Evolutionary conservation across 92 coral and sea anemone genomes (phyloP), one percentile per base, ranked within the genome.

Genomic region (Virgularia gustaviana): DNA sequence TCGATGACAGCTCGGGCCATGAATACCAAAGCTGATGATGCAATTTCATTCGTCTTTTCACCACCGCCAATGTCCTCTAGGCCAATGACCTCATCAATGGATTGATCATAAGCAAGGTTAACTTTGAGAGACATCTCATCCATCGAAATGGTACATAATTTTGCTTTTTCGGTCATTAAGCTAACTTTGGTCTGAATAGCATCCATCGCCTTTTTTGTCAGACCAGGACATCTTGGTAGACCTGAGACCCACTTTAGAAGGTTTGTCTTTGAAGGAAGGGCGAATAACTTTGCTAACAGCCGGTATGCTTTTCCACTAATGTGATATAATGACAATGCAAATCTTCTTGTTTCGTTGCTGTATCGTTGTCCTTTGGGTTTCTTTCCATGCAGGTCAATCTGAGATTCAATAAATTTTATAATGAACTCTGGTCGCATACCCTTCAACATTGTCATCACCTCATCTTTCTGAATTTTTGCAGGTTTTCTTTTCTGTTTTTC

Each of bases 61-160:
- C 64, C 63, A 32, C 20, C 18, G 2, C 64, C 77, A 52, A 71
- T 51, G 53, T 71, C 77, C 22, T 49, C 64, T 7, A 71, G 13
- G 3, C 77, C 77, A 15, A 23, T 27, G n/a, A 71, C 64, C 42
- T 71, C 64, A 71, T 51, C 77, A 12, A 18, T 71, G 18, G 28
- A 15, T 31, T 20, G n/a, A 33, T 71, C 63, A 29, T 71, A 71
- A 6, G 33, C 34, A 13, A 71, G 63, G 22, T 51, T 51, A 8
- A 30, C 64, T 49, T 71, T 71, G 15, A 71, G 12, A 9, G 53
- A 54, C 9, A 72, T 55, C 54, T 72, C 78, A 72, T 72, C 78
- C 49, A 72, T 54, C n/a, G 65, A 25, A 33, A 52, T 3, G 7
- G 68, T 53, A 27, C 63, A 72, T 9, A 72, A 29, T 24, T 15